Evolutionary conservation across 2,797 vertebrate species (phyloP).

Genomic region (Pseudochaenichthys georgianus): DNA sequence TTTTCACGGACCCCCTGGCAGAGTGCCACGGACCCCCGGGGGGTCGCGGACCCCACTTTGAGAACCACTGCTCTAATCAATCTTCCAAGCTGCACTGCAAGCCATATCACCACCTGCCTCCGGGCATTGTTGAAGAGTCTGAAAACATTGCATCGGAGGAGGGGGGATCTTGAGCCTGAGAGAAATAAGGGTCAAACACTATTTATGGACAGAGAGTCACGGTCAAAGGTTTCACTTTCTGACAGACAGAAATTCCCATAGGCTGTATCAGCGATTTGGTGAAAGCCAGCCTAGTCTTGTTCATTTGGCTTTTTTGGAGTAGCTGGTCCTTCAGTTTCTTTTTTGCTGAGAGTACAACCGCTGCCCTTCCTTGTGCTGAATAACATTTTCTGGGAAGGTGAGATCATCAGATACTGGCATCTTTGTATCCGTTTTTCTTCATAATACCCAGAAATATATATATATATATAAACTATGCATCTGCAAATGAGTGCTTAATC

Average conservation of each 20-base stretch:
- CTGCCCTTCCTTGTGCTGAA: conserved; percentile 52
- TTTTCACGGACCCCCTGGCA: too few relatives aligned
- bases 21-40: too few relatives aligned
- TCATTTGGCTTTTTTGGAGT: conserved; percentile 61
- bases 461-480: conserved; percentile 41
- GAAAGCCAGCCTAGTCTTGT: conserved; percentile 53
- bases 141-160: conserved; percentile 37
- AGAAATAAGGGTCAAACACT: conserved; percentile 70
- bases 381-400: conserved; percentile 64
- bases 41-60: too few relatives aligned
- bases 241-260: conserved; percentile 68
- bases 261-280: conserved; percentile 74
- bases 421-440: conserved; percentile 40
- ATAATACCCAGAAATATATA: conserved; percentile 14
- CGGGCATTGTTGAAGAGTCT: conserved; percentile 42
- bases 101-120: conserved; percentile 51
- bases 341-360: conserved; percentile 68
- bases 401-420: conserved; percentile 33
- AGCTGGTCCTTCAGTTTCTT: conserved; percentile 41
- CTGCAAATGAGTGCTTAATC: conserved; percentile 21
- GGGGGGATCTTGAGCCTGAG: conserved; percentile 51
- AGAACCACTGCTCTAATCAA: conserved; percentile 23
- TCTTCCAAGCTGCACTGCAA: conserved; percentile 37
- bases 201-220: conserved; percentile 59
- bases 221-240: conserved; percentile 73